These are phyloP conservation scores for Ctenicera cuprea DNA, from an alignment of 2,888 invertebrate species.

Conservation along the genomic window DNA sequence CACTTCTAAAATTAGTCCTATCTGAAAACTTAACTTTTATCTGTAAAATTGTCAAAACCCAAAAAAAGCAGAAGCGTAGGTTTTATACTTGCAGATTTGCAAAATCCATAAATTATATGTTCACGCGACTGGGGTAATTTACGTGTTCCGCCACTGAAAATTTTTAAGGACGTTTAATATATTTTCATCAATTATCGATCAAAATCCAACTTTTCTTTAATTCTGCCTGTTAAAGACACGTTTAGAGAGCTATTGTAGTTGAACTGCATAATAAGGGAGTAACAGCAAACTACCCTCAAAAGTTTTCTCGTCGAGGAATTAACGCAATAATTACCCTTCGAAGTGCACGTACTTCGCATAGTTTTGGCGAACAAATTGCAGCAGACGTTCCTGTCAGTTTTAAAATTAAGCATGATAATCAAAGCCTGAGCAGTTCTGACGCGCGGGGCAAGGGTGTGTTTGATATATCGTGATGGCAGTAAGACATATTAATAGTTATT, in stretches of 20 bases:
- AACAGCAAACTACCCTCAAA: conserved; percentile 8
- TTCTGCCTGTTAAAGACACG: neutral
- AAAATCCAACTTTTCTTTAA: too few species aligned
- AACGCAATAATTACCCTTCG: conserved; percentile 39
- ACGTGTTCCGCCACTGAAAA: too few species aligned
- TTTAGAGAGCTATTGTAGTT: neutral
- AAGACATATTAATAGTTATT: conserved; percentile 72
- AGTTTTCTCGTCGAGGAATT: conserved; percentile 20
- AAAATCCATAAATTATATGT: too few species aligned
- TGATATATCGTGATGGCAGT: conserved; percentile 70
- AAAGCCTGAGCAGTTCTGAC: conserved; percentile 57
- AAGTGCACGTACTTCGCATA: conserved; percentile 24
- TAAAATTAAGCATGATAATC: conserved; percentile 61
- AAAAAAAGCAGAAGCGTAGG: too few species aligned
- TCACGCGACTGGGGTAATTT: too few species aligned
- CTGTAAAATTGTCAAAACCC: too few species aligned
- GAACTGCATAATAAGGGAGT: conserved; percentile 6
- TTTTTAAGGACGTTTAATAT: too few species aligned
- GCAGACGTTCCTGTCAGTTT: conserved; percentile 56
- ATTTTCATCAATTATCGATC: too few species aligned
- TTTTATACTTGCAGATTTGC: too few species aligned
- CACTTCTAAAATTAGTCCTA: too few species aligned
- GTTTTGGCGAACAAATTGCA: conserved; percentile 43
- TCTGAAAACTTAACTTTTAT: too few species aligned
- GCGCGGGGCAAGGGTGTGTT: conserved; percentile 65